Conservation (phyloP, 2,797 vertebrate genomes). For the Pangasius sanitwongsei region DNA sequence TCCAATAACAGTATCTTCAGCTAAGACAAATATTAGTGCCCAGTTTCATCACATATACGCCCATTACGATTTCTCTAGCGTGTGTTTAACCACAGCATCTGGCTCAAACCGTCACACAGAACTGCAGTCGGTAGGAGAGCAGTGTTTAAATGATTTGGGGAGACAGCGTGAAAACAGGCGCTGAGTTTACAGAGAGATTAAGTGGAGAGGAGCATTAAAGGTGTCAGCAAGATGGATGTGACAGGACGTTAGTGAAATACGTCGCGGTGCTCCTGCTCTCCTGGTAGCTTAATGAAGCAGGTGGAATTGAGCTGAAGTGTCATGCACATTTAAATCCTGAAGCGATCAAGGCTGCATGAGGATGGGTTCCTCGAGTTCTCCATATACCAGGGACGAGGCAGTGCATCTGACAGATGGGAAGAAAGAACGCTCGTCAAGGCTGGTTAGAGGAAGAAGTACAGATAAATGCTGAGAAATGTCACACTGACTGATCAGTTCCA, state of each 20-base stretch:
- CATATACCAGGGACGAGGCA: neutral
- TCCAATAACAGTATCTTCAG: neutral
- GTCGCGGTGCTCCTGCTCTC: slow-evolving; percentile 17
- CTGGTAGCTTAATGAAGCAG: slow-evolving; percentile 49
- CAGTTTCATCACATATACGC: neutral
- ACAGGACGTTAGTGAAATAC: slow-evolving; percentile 45
- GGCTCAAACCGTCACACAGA: neutral
- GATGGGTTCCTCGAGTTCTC: slow-evolving; percentile 5
- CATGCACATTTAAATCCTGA: slow-evolving; percentile 42
- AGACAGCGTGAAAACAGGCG: slow-evolving; percentile 59
- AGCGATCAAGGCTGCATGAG: slow-evolving; percentile 34
- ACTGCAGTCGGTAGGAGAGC: slow-evolving; percentile 19
- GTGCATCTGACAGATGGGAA: neutral
- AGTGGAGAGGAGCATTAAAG: slow-evolving; percentile 56
- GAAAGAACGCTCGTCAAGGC: neutral
- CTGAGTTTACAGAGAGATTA: slow-evolving; percentile 70
- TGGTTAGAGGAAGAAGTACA: neutral
- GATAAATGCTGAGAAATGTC: neutral
- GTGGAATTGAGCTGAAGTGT: slow-evolving; percentile 42
- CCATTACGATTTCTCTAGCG: neutral
- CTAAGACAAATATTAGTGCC: neutral
- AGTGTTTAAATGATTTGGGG: slow-evolving; percentile 54
- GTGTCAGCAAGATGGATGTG: slow-evolving; percentile 61
- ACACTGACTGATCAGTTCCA: neutral
- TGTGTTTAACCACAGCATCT: neutral